Evolutionary conservation across 1,140 invertebrate species (phyloP).

Genomic region (Contarinia nasturtii): DNA sequence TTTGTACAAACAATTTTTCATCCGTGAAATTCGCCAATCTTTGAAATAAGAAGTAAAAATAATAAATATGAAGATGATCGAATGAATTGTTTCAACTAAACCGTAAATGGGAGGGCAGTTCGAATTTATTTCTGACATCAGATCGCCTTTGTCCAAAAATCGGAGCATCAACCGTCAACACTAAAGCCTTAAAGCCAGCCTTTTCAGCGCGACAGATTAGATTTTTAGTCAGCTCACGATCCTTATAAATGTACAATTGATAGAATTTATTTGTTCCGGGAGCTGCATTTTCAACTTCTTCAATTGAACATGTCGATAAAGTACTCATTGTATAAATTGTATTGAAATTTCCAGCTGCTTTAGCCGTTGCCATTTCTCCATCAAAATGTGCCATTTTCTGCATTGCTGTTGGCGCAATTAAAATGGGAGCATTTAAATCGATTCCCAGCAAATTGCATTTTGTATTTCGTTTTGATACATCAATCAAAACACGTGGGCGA

Average conservation of each 20-base stretch:
- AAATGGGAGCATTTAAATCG: slow-evolving; percentile 58
- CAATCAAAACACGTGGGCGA: slow-evolving; percentile 54
- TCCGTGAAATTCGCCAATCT: slow-evolving; percentile 56
- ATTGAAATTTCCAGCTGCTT: slow-evolving; percentile 52
- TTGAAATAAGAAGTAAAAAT: background rate
- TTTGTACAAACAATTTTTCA: slow-evolving; percentile 33
- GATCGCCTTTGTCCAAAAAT: slow-evolving; percentile 60
- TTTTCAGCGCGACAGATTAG: slow-evolving; percentile 63
- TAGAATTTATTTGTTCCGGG: slow-evolving; percentile 69
- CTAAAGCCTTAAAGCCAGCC: slow-evolving; percentile 72
- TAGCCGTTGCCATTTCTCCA: slow-evolving; percentile 71
- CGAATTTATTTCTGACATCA: slow-evolving; percentile 71
- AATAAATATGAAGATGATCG: background rate
- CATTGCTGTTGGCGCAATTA: slow-evolving; percentile 82
- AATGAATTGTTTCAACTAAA: slow-evolving; percentile 22
- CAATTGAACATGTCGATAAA: slow-evolving; percentile 68
- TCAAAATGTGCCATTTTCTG: slow-evolving; percentile 81
- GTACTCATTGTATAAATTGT: slow-evolving; percentile 74
- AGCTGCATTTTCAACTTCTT: slow-evolving; percentile 63
- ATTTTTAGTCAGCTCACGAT: slow-evolving; percentile 45
- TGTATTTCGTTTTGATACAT: slow-evolving; percentile 48
- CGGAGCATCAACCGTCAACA: slow-evolving; percentile 79
- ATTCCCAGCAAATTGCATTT: slow-evolving; percentile 44
- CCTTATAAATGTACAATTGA: slow-evolving; percentile 68
- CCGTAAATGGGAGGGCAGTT: slow-evolving; percentile 58